Base-by-base conservation (phyloP, 2,888 invertebrate species). In the Onchidella celtica region DNA sequence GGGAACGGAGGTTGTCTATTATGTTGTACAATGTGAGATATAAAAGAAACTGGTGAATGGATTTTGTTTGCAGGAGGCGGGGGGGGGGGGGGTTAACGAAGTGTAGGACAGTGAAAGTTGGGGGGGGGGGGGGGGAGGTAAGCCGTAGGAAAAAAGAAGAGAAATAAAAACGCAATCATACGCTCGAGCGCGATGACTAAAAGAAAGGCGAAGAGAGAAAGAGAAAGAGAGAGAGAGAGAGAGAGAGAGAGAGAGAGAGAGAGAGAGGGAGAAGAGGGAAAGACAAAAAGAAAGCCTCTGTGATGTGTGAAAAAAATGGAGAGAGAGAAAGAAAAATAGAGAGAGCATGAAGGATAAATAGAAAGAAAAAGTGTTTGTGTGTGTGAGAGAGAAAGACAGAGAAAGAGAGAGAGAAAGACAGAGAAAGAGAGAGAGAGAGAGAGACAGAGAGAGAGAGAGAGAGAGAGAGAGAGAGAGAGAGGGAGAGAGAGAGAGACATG, bases 311-410 rank as follows among this genome's bases (percentile, higher is more conserved):
- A 24, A 21, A 29, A 72, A 4, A 47, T 29, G 59, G 29, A 59
- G 36, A 74, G 29, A 59, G 34, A 57, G 29, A 59, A 34, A 57
- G 59, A 59, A 21, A 29, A 34, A 74, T 11, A 74, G 59, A 11
- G 59, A 61, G 75, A 75, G 63, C 27, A 63, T 36, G 75, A 63
- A 63, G 36, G 75, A 63, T 61, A 75, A 63, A 38, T n/a, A 34
- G 34, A 38, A 27, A 38, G 36, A 24, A 27, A 38, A 24, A 32
- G 38, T n/a, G 63, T 29, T 6, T 24, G 38, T 21, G 36, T 11
- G n/a, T 27, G 36, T 29, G 55, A 29, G 29, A 68, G 68, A 68
- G 65, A 68, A 55, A 55, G 68, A 66, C 38, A 36, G 68, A 68
- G 66, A 47, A 34, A 66, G 65, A 68, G 29, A 55, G 47, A 32